A percentile compares a stretch with the other conserved stretches of the same genome.
Evolutionary conservation across 1,140 invertebrate genomes (phyloP).

Genomic region (Rhopalosiphum padi): DNA sequence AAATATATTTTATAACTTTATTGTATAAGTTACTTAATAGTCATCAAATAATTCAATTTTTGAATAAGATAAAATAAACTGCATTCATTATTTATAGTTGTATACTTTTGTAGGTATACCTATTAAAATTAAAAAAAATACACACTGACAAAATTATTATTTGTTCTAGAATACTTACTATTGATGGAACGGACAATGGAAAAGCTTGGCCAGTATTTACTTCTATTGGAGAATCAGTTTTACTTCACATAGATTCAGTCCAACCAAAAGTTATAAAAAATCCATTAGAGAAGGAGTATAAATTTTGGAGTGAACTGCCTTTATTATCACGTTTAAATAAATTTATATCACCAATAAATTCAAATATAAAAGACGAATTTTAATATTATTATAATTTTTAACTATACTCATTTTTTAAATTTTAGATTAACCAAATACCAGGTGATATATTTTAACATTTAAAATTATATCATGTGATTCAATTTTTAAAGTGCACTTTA

Average conservation of each 20-base stretch:
- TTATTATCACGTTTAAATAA: neutral
- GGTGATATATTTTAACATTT: neutral
- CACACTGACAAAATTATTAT: neutral
- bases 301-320: constrained; percentile 10
- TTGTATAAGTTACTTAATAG: neutral
- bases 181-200: constrained; percentile 31
- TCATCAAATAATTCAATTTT: neutral
- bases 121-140: neutral
- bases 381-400: neutral
- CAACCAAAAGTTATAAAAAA: neutral
- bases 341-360: neutral
- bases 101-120: neutral
- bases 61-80: neutral
- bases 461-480: neutral
- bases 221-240: neutral
- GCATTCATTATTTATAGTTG: neutral
- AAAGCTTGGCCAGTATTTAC: constrained; percentile 9
- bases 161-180: constrained; percentile 13
- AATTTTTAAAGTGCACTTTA: neutral
- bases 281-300: neutral
- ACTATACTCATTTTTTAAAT: neutral
- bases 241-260: neutral
- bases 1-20: neutral
- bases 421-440: neutral
- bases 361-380: neutral